Conservation (phyloP, 2,113 vertebrate genomes). For the Tachuris rubrigastra region DNA sequence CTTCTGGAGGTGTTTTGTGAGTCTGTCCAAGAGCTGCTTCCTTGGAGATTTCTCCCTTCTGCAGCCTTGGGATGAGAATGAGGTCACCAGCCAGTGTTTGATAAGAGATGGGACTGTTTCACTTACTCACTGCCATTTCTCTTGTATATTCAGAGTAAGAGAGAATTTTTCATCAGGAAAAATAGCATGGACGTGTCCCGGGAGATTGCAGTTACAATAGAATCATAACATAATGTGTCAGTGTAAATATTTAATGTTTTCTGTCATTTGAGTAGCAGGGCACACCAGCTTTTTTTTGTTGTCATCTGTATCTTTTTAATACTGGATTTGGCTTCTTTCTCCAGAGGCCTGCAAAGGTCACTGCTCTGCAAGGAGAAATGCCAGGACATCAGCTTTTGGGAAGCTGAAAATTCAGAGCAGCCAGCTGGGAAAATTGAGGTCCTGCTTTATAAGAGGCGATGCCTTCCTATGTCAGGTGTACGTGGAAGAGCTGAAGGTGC, state of each 20-base stretch:
- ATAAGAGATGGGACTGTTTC: neutral
- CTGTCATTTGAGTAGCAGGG: neutral
- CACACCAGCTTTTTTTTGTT: neutral
- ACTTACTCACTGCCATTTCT: neutral
- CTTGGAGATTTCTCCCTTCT: neutral
- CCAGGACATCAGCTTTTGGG: neutral
- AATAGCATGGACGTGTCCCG: neutral
- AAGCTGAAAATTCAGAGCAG: neutral
- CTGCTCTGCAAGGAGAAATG: neutral
- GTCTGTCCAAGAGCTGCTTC: neutral
- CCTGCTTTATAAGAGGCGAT: neutral
- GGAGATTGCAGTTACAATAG: neutral
- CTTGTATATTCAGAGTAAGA: neutral
- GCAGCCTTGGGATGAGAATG: neutral
- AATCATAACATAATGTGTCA: neutral
- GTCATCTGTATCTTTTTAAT: neutral
- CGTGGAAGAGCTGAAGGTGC: neutral
- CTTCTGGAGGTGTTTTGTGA: neutral
- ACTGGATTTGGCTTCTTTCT: neutral
- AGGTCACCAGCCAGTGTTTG: neutral
- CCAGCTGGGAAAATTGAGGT: neutral
- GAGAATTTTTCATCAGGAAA: neutral
- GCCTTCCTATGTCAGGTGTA: neutral
- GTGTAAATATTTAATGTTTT: neutral
- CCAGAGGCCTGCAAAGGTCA: neutral